phyloP scores from a whole-genome alignment of 2,888 invertebrate genomes.

The Mythimna albipuncta region DNA sequence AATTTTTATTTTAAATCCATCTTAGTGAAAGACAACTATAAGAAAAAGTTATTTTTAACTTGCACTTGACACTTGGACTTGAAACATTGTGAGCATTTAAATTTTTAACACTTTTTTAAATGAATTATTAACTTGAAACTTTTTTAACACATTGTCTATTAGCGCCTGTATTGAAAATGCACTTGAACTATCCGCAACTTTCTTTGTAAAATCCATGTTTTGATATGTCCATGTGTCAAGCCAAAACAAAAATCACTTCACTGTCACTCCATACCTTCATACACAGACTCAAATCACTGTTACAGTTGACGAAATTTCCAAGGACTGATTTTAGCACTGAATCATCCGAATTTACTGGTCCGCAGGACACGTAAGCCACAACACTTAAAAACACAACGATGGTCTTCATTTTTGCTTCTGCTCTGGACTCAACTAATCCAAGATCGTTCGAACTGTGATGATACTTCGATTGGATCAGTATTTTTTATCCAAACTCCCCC shows the following conservation, averaged over 20 bases:
- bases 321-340: conserved; percentile 79
- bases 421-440: conserved; percentile 71
- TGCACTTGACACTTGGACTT: conserved; percentile 43
- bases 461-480: conserved; percentile 83
- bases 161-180: not conserved
- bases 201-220: conserved; percentile 17
- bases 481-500: conserved; percentile 87
- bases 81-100: not conserved
- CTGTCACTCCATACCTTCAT: conserved; percentile 81
- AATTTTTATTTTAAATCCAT: conserved; percentile 15
- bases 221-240: conserved; percentile 33
- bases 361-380: conserved; percentile 76
- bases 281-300: conserved; percentile 85
- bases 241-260: conserved; percentile 50
- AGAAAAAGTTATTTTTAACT: not conserved
- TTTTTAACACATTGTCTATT: conserved; percentile 9
- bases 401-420: conserved; percentile 80
- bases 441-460: conserved; percentile 85
- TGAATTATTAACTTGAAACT: not conserved
- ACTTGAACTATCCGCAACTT: conserved; percentile 16
- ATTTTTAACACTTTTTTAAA: conserved; percentile 4
- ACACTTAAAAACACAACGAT: conserved; percentile 80
- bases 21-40: not conserved
- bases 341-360: conserved; percentile 80
- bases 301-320: conserved; percentile 83